Base-by-base conservation (phyloP, 2,888 invertebrate genomes). In the Hofmannophila pseudospretella region DNA sequence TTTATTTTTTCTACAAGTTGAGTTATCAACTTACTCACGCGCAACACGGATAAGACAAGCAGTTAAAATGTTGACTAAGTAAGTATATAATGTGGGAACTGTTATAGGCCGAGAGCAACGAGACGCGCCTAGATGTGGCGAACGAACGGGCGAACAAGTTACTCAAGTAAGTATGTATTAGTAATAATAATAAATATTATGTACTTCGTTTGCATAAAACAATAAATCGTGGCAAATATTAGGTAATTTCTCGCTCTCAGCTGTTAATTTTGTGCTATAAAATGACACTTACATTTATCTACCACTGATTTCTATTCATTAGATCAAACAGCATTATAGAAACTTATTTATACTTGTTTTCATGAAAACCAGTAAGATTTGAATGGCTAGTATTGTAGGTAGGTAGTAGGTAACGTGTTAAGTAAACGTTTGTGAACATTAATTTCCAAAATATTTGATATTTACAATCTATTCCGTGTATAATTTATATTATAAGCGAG, bases 101-200 rank as follows among this genome's bases (percentile, higher is more conserved):
- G 23, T 73, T 70, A 47, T 89, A 93, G 93, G 93, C 92, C 65
- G 92, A 92, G 69, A 93, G 95, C 69, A 96, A 96, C 88, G 94
- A 95, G 84, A 92, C 92, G 41, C 93, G 96, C 85, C 95, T 96
- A 89, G 92, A 92, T 62, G 94, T 94, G 70, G 96, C 96, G 60
- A 96, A 96, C 86, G 94, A 95, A 75, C 91, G 96, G 62, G 95
- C 96, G 71, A 93, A 93, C 87, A 95, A 96, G 75, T 91, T 96
- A 56, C 93, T 95, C 81, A 94, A 94, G 88, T 92, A 7, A 26
- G 9, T 14, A 33, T 4, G 14, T n/a, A 9, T n/a, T 14, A 8
- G 14, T 10, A 26, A 13, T 12, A 20, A 28, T 28, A 32, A 28
- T 32, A 33, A 9, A 26, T 31, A 25, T 29, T 33, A 22, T 13